phyloP scores from a whole-genome alignment of 1,140 invertebrate species.

The Drosophila lacertosa region DNA sequence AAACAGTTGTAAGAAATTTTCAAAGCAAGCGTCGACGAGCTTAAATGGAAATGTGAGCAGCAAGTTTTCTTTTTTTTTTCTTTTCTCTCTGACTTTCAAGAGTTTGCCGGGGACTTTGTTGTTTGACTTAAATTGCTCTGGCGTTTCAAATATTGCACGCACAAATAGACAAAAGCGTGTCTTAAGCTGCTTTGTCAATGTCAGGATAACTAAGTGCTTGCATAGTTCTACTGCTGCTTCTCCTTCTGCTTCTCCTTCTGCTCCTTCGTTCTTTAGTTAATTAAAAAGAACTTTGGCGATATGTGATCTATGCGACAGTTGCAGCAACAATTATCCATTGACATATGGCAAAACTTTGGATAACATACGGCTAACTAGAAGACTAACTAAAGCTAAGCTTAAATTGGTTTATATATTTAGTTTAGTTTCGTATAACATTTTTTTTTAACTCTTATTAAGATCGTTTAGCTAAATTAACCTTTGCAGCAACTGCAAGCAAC shows the following conservation, averaged over 20 bases:
- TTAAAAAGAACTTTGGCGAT: constrained; percentile 67
- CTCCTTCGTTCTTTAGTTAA: constrained; percentile 47
- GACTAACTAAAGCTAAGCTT: no score
- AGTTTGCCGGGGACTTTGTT: constrained; percentile 40
- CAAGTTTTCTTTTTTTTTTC: no score
- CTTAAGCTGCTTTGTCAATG: constrained; percentile 45
- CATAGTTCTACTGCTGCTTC: constrained; percentile 8
- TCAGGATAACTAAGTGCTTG: constrained; percentile 34
- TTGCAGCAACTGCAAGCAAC: no score
- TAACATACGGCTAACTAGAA: no score
- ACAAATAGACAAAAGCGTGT: constrained; percentile 56
- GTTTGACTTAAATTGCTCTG: constrained; percentile 51
- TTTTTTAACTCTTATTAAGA: no score
- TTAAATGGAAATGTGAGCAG: constrained; percentile 53
- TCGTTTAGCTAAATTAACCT: no score
- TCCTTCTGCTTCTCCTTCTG: constrained; percentile 2
- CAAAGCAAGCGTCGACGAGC: constrained; percentile 10
- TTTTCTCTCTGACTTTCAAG: constrained; percentile 44
- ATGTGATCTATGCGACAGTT: constrained; percentile 23
- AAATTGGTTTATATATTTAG: no score
- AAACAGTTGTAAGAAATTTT: constrained; percentile 64
- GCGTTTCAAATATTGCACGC: constrained; percentile 59
- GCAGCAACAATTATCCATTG: constrained; percentile 10
- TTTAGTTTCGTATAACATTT: no score
- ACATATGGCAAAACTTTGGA: not conserved